Evolutionary conservation across 2,113 vertebrate species (phyloP), one percentile per base, ranked within the genome.

Genomic region (Vulpes vulpes): DNA sequence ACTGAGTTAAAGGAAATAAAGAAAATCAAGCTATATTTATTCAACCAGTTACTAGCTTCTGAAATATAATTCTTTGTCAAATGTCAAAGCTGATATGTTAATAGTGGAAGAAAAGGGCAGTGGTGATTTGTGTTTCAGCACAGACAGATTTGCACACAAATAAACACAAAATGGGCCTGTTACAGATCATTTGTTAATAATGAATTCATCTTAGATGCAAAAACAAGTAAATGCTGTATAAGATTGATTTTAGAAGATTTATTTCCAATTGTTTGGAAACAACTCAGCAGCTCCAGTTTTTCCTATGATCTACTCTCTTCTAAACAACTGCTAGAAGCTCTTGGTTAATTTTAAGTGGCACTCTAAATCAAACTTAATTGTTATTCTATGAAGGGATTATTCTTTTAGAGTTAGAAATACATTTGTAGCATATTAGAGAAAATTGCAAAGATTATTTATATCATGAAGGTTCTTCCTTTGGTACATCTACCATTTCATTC

Each of bases 331-430:
- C 97, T 98, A 89, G 94, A 97, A 96, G 73, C 51, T 97, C 82
- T 96, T 71, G 3, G 73, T 98, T 98, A 97, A 98, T 98, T 98
- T 98, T 98, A 95, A 97, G 92, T 98, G 94, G 87, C 95, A 98
- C 67, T 97, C 90, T 97, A 98, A 98, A 98, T 98, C 97, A 98
- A 98, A 98, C 80, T 98, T 98, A 98, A 97, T 98, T 97, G 76
- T 94, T 98, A 80, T 93, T 98, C 96, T 96, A 38, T 97, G 97
- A 97, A 98, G 94, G 92, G 95, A 96, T 98, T 97, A 92, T 97
- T 97, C 35, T 84, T 95, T 96, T 95, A 94, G 64, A 67, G 60
- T 98, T 98, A 91, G 96, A 98, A 97, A 97, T 97, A 89, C 89
- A 96, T 98, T 98, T 95, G 89, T 78, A 85, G 88, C 95, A 94